Percentiles rank a stretch among this genome's conserved stretches.
These are phyloP conservation scores for Teleogryllus oceanicus DNA, from an alignment of 2,888 invertebrate species.

Conservation along the genomic window DNA sequence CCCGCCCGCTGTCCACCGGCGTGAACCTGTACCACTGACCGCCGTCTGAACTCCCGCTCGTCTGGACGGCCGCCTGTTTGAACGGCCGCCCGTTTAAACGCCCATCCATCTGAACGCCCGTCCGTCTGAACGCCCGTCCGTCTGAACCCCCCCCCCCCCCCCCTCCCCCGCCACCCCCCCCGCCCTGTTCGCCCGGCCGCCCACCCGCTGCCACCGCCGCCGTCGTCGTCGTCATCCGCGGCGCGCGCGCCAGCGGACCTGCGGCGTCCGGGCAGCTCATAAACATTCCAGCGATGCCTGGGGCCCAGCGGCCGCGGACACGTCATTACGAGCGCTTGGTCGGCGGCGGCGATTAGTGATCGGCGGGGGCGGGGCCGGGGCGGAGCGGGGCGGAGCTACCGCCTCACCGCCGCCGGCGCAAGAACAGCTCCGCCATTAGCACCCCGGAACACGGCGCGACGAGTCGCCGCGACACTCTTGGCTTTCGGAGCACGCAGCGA, in stretches of 20 bases:
- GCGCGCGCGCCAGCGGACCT: too few species aligned
- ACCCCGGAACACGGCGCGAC: constrained; percentile 7
- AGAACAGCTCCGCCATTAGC: constrained; percentile 1
- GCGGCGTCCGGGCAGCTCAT: background rate
- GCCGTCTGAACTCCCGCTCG: too few species aligned
- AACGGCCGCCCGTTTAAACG: too few species aligned
- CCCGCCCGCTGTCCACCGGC: too few species aligned
- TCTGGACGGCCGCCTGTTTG: too few species aligned
- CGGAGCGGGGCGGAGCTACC: background rate
- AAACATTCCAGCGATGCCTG: constrained; percentile 3
- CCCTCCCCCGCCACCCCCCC: background rate
- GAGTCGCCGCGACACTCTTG: background rate
- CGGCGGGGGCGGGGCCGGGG: background rate
- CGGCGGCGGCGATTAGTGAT: background rate
- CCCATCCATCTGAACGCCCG: too few species aligned
- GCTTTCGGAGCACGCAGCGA: background rate
- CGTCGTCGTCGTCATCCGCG: too few species aligned
- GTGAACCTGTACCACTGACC: too few species aligned
- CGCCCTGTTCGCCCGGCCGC: background rate
- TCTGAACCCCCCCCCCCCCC: too few species aligned
- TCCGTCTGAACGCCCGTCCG: too few species aligned
- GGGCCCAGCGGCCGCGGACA: background rate
- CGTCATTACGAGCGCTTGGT: background rate
- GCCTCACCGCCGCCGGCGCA: background rate
- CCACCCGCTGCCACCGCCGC: background rate